Conservation (phyloP, 2,797 vertebrate genomes). For the Enteromius argenteus region DNA sequence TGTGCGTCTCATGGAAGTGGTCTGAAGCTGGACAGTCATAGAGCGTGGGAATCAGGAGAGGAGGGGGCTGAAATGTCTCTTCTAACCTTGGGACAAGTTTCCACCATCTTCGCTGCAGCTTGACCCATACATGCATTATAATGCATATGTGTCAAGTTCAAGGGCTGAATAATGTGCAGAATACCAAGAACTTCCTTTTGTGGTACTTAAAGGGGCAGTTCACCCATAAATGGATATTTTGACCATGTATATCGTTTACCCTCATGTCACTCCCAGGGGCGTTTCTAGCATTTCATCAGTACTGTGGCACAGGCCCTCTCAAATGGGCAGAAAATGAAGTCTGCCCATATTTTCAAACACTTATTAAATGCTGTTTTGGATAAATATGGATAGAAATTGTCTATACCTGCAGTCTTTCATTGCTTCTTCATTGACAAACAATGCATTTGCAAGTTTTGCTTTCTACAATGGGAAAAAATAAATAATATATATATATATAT, state of each 20-base stretch:
- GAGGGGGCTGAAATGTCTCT: conserved; percentile 31
- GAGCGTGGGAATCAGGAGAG: conserved; percentile 42
- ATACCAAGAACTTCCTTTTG: not conserved
- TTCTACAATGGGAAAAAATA: not conserved
- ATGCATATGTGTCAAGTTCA: not conserved
- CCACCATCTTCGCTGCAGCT: conserved; percentile 41
- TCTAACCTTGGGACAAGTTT: conserved; percentile 58
- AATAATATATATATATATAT: no score
- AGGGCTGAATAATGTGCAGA: not conserved
- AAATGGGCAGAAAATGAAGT: no score
- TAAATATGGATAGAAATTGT: not conserved
- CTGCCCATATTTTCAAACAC: not conserved
- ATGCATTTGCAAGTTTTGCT: not conserved
- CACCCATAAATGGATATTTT: not conserved
- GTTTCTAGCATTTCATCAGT: not conserved
- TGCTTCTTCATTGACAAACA: not conserved
- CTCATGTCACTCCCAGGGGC: not conserved
- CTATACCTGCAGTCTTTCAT: not conserved
- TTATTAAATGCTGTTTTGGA: not conserved
- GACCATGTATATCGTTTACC: not conserved
- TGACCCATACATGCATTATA: conserved; percentile 22
- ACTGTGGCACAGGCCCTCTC: not conserved
- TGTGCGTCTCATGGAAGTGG: not conserved
- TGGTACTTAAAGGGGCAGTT: not conserved
- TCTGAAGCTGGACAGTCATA: conserved; percentile 32